phyloP scores from a whole-genome alignment of 2,797 vertebrate genomes.

The Basileuterus tristriatus region DNA sequence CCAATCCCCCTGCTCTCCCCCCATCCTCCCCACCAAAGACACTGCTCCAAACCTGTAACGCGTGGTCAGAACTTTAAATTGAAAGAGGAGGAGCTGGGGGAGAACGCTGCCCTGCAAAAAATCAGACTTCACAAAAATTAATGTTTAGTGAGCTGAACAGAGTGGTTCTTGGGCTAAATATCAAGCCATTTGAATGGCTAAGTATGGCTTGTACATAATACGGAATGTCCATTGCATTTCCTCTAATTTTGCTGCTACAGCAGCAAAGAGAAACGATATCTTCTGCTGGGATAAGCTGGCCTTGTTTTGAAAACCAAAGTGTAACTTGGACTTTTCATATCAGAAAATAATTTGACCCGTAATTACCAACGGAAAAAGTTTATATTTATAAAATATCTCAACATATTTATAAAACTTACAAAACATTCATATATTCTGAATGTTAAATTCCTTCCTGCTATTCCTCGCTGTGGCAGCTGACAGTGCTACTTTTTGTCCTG shows the following conservation, averaged over 20 bases:
- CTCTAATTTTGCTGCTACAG: neutral
- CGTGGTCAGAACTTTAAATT: slow-evolving; percentile 63
- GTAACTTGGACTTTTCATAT: neutral
- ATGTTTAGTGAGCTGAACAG: neutral
- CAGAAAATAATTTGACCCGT: neutral
- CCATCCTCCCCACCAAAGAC: slow-evolving; percentile 12
- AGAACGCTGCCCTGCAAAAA: slow-evolving; percentile 42
- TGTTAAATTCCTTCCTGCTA: neutral
- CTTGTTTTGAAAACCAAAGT: neutral
- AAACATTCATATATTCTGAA: neutral
- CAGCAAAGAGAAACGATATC: neutral
- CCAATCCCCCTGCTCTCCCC: slow-evolving; percentile 44
- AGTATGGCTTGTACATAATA: neutral
- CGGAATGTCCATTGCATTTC: neutral
- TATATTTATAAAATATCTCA: neutral
- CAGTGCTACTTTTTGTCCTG: neutral
- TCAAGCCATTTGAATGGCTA: neutral
- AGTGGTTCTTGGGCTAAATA: neutral
- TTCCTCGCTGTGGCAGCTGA: neutral
- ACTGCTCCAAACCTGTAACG: slow-evolving; percentile 44
- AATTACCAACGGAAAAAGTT: neutral
- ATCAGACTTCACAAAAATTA: slow-evolving; percentile 22
- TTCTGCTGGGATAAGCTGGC: neutral
- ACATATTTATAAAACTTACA: neutral
- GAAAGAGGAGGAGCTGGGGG: slow-evolving; percentile 37